Evolutionary conservation across 37 sponge, comb jelly and placozoan genomes (phyloP).

Genomic region (Eunapius fragilis): DNA sequence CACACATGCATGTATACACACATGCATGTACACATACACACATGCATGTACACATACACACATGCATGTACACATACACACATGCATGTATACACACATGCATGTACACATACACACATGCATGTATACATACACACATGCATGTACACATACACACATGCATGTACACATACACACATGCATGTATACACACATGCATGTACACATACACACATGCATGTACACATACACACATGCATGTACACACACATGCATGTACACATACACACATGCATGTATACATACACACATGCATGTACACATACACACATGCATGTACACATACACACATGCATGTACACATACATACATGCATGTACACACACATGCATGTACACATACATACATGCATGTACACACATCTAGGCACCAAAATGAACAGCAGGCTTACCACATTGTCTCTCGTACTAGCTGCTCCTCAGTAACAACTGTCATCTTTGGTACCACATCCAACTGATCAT

Average conservation of each 20-base stretch:
- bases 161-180: conserved; percentile 5
- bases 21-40: not conserved
- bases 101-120: not conserved
- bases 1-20: no score
- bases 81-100: conserved; percentile 10
- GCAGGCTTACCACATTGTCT: conserved; percentile 52
- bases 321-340: not conserved
- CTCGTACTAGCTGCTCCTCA: conserved; percentile 48
- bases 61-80: not conserved
- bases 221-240: no score
- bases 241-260: not conserved
- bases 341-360: not conserved
- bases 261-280: conserved; percentile 13
- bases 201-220: no score
- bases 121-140: not conserved
- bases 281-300: not conserved
- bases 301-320: not conserved
- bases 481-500: conserved; percentile 1
- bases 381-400: not conserved
- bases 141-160: not conserved
- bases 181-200: not conserved
- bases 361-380: conserved; percentile 9
- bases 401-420: not conserved
- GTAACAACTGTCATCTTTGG: not conserved
- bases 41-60: not conserved